Percentiles rank a stretch among this genome's conserved stretches.
phyloP scores from a whole-genome alignment of 1,140 invertebrate species.

The Nephila pilipes region DNA sequence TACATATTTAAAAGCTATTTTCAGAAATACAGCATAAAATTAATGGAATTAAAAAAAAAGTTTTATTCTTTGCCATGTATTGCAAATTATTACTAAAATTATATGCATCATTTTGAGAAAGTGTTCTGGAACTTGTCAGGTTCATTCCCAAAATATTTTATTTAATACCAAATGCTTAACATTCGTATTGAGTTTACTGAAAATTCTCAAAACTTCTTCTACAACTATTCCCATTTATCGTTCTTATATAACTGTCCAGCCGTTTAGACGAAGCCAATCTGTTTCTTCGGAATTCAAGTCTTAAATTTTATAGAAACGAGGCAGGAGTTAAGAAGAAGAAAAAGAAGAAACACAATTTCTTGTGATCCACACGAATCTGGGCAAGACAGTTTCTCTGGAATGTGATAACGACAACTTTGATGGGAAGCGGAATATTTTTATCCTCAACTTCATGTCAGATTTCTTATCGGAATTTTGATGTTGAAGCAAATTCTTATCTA shows the following conservation, averaged over 20 bases:
- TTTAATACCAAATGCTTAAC: too few species aligned
- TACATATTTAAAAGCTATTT: too few species aligned
- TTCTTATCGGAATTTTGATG: too few species aligned
- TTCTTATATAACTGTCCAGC: neutral
- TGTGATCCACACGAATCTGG: neutral
- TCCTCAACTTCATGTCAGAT: too few species aligned
- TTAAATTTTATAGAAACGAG: neutral
- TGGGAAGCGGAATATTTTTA: neutral
- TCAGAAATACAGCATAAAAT: too few species aligned
- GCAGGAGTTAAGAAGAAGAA: neutral
- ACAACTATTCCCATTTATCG: neutral
- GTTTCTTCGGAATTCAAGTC: constrained; percentile 17
- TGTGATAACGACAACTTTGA: neutral
- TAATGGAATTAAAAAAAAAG: too few species aligned
- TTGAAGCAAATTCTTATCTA: too few species aligned
- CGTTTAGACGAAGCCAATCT: constrained; percentile 5
- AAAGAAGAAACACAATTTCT: neutral
- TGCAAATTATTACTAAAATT: too few species aligned
- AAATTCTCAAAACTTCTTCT: neutral
- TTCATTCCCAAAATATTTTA: too few species aligned
- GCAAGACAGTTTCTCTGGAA: neutral
- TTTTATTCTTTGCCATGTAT: too few species aligned
- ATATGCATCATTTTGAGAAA: too few species aligned
- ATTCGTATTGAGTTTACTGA: neutral
- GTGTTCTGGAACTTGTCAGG: too few species aligned